Evolutionary conservation across 2,888 invertebrate genomes (phyloP).

Genomic region (Brassicogethes aeneus): DNA sequence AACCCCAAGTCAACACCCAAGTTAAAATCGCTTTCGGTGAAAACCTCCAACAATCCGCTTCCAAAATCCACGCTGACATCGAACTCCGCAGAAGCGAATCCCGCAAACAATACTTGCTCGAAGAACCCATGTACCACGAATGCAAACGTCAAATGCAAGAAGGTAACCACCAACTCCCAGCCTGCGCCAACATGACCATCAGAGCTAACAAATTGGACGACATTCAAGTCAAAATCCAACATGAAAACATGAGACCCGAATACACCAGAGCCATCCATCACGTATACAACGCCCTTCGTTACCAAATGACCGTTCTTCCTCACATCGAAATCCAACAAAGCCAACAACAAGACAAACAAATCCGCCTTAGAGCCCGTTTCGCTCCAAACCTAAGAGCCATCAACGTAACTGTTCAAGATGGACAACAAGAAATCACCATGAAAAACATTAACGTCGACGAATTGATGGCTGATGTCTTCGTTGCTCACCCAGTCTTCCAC

Average conservation of each 20-base stretch:
- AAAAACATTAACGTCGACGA: conserved; percentile 37
- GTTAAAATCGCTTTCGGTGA: conserved; percentile 47
- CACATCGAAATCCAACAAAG: conserved; percentile 38
- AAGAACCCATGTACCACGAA: conserved; percentile 39
- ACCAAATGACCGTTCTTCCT: conserved; percentile 21
- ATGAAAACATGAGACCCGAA: conserved; percentile 44
- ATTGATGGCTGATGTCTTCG: conserved; percentile 25
- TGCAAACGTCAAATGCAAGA: conserved; percentile 43
- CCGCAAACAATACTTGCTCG: conserved; percentile 43
- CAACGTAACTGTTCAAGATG: conserved; percentile 43
- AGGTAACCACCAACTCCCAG: conserved; percentile 45
- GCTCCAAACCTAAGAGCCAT: conserved; percentile 41
- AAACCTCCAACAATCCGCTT: conserved; percentile 30
- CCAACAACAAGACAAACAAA: conserved; percentile 39
- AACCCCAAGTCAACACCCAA: conserved; percentile 44
- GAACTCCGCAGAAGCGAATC: conserved; percentile 44
- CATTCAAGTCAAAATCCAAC: conserved; percentile 42
- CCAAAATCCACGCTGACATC: conserved; percentile 30
- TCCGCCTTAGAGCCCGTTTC: conserved; percentile 43
- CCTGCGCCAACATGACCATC: conserved; percentile 48
- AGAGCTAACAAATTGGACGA: conserved; percentile 47
- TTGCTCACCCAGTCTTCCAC: conserved; percentile 44
- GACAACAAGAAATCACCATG: conserved; percentile 34
- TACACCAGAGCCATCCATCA: conserved; percentile 42
- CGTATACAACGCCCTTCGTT: conserved; percentile 35